Base-by-base conservation (phyloP, 92 coral and sea anemone genomes). In the Paramuricea clavata region DNA sequence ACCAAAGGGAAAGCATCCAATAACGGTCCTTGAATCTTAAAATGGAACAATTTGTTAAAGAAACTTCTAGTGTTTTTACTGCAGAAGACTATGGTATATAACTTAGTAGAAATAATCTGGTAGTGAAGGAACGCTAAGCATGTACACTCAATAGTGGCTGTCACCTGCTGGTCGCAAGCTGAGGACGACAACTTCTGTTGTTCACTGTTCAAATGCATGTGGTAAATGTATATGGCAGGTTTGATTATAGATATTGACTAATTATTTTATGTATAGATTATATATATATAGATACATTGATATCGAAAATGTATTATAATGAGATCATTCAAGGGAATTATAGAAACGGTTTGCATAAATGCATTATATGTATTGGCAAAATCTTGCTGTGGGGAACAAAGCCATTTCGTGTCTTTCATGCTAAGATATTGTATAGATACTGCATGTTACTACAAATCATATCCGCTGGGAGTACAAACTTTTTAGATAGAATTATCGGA, bases 201-300 rank as follows among this genome's bases (percentile, higher is more conserved):
- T 54, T 54, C 62, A 54, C 62, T 21, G 23, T 54, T 54, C 25
- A 17, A 54, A 54, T 54, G 3, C 23, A 54, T 54, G 22, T n/a
- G n/a, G n/a, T n/a, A n/a, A n/a, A n/a, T n/a, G 19, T 54, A 54
- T 54, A 19, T 54, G 62, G 17, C 8, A 54, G 62, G 11, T 54
- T 54, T 19, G 62, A 54, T 54, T 54, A 54, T 54, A 54, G 62
- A 19, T 54, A 54, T 54, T 54, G 23, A 54, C 62, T 54, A n/a
- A n/a, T 54, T 21, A 54, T 54, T 54, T 54, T 54, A 54, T 54
- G 7, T 21, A 54, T 39, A 39, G 4, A 39, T 39, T 4, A 4
- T 39, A 10, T 39, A 39, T 39, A 54, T 54, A 54, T 21, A 54
- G 3, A 17, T 17, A 1, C 21, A 54, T 6, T 54, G 62, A 54